Base-by-base conservation (phyloP, 1,140 invertebrate genomes). In the Adelges cooleyi region DNA sequence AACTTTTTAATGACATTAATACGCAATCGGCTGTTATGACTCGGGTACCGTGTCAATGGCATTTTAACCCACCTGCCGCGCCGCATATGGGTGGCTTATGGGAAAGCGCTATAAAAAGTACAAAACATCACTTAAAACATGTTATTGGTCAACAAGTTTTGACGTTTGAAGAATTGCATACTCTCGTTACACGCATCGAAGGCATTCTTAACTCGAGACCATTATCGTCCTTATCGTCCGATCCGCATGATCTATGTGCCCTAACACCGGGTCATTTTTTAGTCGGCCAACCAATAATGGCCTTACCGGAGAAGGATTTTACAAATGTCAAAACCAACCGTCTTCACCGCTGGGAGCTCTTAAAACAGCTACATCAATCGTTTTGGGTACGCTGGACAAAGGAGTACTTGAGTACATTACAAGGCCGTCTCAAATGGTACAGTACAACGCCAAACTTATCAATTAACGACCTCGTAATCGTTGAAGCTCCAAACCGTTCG, bases 371-470 rank as follows among this genome's bases (percentile, higher is more conserved):
- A 13, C 20, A 46, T 10, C 56, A 70, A 29, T 50, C 68, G 10
- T 72, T 72, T 53, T 73, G 71, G 71, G 65, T 65, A 44, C 59
- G 68, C 13, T 73, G 72, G 72, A 25, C 18, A 2, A 33, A 44
- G n/a, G 72, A 74, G 40, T 72, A 73, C 48, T 6, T 74, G 17
- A 13, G 53, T 36, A 27, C 70, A 51, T 42, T 74, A 36, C 73
- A 74, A 65, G 59, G 67, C 29, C 40, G 70, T 1, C 15, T 50
- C n/a, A 74, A 74, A 67, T 73, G 71, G 71, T 49, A 36, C n/a
- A n/a, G n/a, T n/a, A 13, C 15, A 10, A 27, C 6, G 38, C 20
- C 13, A 13, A 9, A 53, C 40, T 62, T 25, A 10, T 17, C 40
- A 25, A 5, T 11, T 5, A 20, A 18, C 20, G 23, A 22, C 23